phyloP scores from a whole-genome alignment of 2,113 vertebrate genomes.

The Oreochromis tanganicae region DNA sequence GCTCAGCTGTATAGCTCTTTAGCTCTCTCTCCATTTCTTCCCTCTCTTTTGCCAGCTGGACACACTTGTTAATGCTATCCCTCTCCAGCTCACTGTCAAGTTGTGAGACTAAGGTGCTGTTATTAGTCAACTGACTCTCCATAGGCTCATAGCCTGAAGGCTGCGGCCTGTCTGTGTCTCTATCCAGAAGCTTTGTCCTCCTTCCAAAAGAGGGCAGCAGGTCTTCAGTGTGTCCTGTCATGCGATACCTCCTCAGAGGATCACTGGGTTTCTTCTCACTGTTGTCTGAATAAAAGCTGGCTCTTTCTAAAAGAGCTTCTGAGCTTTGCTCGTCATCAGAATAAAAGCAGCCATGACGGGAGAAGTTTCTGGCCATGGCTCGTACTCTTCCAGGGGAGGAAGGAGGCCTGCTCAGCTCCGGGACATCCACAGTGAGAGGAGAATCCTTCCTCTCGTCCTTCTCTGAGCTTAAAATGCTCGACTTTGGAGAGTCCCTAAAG shows the following conservation, averaged over 20 bases:
- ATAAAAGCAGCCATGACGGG: constrained; percentile 73
- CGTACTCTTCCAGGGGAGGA: constrained; percentile 69
- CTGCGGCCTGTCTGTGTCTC: constrained; percentile 14
- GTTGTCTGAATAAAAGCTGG: constrained; percentile 72
- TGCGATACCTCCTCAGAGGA: constrained; percentile 37
- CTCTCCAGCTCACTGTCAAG: constrained; percentile 58
- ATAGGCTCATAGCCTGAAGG: constrained; percentile 36
- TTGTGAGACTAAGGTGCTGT: constrained; percentile 59
- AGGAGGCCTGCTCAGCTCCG: constrained; percentile 46
- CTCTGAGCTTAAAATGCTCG: constrained; percentile 51
- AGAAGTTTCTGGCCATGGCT: constrained; percentile 71
- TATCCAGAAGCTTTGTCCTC: constrained; percentile 39
- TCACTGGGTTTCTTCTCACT: constrained; percentile 63
- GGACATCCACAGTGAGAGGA: constrained; percentile 55
- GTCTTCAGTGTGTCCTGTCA: constrained; percentile 38
- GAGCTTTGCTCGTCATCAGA: constrained; percentile 71
- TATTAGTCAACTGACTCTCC: constrained; percentile 56
- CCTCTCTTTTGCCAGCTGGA: constrained; percentile 65
- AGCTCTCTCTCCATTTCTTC: constrained; percentile 69
- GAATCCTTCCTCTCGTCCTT: constrained; percentile 50
- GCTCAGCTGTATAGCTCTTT: constrained; percentile 40
- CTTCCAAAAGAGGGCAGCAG: constrained; percentile 53
- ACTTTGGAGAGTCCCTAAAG: constrained; percentile 63
- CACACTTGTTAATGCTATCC: constrained; percentile 61
- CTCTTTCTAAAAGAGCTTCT: constrained; percentile 65